A percentile compares a stretch with the other conserved stretches of the same genome.
Conservation (phyloP, 2,888 invertebrate species). For the Rhingia campestris region DNA sequence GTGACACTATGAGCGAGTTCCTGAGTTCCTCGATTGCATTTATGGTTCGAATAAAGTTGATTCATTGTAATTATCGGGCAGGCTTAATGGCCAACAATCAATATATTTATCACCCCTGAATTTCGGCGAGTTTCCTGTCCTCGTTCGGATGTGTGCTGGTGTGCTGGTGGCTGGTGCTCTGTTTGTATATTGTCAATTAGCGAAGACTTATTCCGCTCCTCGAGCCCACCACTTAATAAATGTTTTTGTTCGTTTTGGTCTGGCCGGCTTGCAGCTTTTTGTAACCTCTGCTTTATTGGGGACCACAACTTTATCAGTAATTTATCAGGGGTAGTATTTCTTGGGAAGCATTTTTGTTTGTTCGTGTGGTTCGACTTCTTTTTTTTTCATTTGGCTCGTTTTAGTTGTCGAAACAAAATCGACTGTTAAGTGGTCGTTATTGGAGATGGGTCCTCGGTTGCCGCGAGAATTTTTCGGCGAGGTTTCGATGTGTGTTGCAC, state of each 20-base stretch:
- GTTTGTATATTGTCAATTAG: conserved; percentile 70
- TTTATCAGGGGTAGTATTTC: conserved; percentile 73
- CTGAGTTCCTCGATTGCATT: conserved; percentile 46
- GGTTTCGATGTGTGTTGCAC: conserved; percentile 64
- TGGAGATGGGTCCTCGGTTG: conserved; percentile 53
- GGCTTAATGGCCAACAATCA: conserved; percentile 71
- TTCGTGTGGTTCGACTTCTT: conserved; percentile 26
- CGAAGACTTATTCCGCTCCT: conserved; percentile 63
- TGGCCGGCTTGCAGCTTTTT: conserved; percentile 29
- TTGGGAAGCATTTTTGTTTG: conserved; percentile 59
- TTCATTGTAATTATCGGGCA: conserved; percentile 71
- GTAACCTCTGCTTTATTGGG: conserved; percentile 58
- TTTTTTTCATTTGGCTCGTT: conserved; percentile 33
- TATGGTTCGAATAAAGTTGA: conserved; percentile 69
- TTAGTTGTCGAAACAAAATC: conserved; percentile 72
- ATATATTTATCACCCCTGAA: conserved; percentile 70
- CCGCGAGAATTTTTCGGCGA: conserved; percentile 58
- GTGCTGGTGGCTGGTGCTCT: conserved; percentile 38
- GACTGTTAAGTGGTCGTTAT: conserved; percentile 73
- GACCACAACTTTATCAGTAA: conserved; percentile 73
- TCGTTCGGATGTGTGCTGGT: not conserved
- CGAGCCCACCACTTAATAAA: conserved; percentile 65
- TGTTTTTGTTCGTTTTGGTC: conserved; percentile 10
- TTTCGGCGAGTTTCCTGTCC: conserved; percentile 57
- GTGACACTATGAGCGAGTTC: conserved; percentile 68